phyloP scores from a whole-genome alignment of 2,888 invertebrate genomes.

The Caenorhabditis imperialis region DNA sequence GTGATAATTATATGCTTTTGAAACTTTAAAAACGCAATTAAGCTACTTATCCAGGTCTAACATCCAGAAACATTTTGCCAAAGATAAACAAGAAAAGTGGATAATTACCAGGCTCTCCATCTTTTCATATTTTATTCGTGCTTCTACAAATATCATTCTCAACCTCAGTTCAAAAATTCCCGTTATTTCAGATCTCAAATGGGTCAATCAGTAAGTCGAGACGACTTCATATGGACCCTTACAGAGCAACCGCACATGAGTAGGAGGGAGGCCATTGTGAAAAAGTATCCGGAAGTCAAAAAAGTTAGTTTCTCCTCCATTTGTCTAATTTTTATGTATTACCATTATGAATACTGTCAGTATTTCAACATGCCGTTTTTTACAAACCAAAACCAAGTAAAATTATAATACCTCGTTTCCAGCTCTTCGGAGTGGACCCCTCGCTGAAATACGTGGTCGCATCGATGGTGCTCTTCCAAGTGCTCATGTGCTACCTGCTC shows the following conservation, averaged over 20 bases:
- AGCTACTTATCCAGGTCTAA: too few species aligned
- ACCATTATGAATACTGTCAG: too few species aligned
- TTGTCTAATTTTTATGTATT: too few species aligned
- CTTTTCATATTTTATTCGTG: conserved; percentile 18
- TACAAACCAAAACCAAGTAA: too few species aligned
- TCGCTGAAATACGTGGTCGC: conserved; percentile 72
- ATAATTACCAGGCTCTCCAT: too few species aligned
- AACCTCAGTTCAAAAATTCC: not conserved
- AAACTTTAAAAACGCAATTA: too few species aligned
- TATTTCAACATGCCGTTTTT: too few species aligned
- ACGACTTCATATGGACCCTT: conserved; percentile 96
- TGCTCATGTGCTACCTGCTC: conserved; percentile 70
- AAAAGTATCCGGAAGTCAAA: conserved; percentile 93
- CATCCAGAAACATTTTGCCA: too few species aligned
- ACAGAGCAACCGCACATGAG: conserved; percentile 98
- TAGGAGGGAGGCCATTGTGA: conserved; percentile 91
- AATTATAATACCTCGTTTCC: too few species aligned
- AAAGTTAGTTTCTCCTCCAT: conserved; percentile 64
- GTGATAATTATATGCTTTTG: too few species aligned
- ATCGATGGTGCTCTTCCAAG: conserved; percentile 68
- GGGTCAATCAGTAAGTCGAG: conserved; percentile 93
- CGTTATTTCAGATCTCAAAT: too few species aligned
- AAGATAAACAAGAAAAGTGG: too few species aligned
- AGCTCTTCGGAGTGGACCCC: conserved; percentile 74
- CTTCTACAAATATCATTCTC: not conserved